A percentile compares a stretch with the other conserved stretches of the same genome.
Conservation (phyloP, 2,888 invertebrate genomes). For the Orchesellides sinensis region DNA sequence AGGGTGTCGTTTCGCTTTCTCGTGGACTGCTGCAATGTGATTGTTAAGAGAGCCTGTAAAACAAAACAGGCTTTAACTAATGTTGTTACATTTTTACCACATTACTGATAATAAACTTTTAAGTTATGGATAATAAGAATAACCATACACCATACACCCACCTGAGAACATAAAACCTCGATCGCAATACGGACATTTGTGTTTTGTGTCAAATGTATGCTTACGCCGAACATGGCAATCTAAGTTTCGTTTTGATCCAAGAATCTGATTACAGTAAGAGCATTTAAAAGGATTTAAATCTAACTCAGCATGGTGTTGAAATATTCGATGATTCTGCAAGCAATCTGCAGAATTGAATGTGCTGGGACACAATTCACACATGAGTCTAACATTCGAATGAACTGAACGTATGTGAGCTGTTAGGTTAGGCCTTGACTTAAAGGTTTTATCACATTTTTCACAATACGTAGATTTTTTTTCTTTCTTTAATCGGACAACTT, state of each 20-base stretch:
- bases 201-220: neutral
- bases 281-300: neutral
- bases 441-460: neutral
- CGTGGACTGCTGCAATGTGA: neutral
- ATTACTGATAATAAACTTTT: too few relatives aligned
- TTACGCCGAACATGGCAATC: neutral
- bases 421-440: neutral
- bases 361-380: neutral
- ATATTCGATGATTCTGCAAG: neutral
- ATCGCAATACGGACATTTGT: neutral
- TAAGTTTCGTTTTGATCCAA: neutral
- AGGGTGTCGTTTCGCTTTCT: neutral
- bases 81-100: too few relatives aligned
- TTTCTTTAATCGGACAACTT: too few relatives aligned
- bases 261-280: neutral
- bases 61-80: neutral
- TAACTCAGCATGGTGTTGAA: neutral
- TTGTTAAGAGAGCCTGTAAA: neutral
- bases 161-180: neutral
- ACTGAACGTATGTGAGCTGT: neutral
- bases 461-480: neutral
- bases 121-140: too few relatives aligned
- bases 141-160: neutral
- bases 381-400: neutral
- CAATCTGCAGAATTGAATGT: neutral